Evolutionary conservation across 2,888 invertebrate genomes (phyloP).

Genomic region (Clanis bilineata): DNA sequence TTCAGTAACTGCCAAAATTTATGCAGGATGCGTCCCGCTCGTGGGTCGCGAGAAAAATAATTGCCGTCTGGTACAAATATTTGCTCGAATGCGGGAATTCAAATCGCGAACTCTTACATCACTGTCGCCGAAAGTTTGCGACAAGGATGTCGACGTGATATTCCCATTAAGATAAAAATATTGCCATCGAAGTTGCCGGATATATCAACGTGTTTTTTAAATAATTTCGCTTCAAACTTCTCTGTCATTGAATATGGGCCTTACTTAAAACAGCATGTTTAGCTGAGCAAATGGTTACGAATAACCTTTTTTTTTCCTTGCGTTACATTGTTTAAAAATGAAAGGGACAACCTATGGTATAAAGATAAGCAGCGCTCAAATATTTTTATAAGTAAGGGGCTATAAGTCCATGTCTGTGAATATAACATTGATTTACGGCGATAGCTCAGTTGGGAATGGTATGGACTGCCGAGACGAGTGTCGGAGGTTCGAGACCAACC

Average conservation of each 20-base stretch:
- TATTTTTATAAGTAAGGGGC: no score
- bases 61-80: constrained; percentile 10
- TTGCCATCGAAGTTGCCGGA: background rate
- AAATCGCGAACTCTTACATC: constrained; percentile 6
- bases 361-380: no score
- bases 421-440: no score
- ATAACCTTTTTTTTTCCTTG: no score
- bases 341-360: no score
- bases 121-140: background rate
- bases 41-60: background rate
- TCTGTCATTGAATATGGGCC: background rate
- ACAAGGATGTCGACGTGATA: constrained; percentile 10
- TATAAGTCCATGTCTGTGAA: no score
- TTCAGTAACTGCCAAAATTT: background rate
- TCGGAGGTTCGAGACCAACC: no score
- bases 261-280: no score
- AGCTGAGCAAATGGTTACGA: no score
- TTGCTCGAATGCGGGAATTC: background rate
- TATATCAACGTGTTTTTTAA: constrained; percentile 7
- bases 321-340: no score
- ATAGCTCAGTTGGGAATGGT: no score
- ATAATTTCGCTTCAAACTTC: background rate
- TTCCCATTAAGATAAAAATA: constrained; percentile 9
- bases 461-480: no score
- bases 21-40: constrained; percentile 3